Conservation (phyloP, 2,888 invertebrate genomes). For the Autographa pulchrina region DNA sequence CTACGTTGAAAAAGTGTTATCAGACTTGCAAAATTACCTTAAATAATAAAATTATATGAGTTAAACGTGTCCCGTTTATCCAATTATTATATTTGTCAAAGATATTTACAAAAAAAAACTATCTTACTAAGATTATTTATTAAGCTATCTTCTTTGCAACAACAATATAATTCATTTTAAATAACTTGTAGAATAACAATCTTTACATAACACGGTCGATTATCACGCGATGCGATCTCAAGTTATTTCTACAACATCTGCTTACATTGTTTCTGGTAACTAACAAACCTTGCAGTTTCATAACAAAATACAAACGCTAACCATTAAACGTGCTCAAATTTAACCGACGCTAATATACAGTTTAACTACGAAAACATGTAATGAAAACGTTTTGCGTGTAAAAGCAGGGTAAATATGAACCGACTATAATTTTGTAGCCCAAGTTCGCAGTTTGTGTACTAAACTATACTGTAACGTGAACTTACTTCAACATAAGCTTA, state of each 20-base stretch:
- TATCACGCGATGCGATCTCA: not conserved
- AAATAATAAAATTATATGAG: not conserved
- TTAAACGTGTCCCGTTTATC: too few relatives aligned
- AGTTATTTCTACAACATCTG: not conserved
- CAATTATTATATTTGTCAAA: too few relatives aligned
- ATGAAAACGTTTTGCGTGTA: constrained; percentile 3
- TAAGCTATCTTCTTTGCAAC: too few relatives aligned
- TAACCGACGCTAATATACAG: constrained; percentile 4
- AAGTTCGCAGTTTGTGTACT: not conserved
- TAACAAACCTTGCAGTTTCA: not conserved
- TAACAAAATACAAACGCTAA: not conserved
- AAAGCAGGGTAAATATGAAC: not conserved
- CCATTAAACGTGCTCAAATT: not conserved
- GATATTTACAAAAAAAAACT: too few relatives aligned
- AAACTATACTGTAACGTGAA: not conserved
- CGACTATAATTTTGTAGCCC: not conserved
- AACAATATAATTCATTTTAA: not conserved
- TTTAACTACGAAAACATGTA: not conserved
- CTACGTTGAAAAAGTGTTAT: not conserved
- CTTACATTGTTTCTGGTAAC: not conserved
- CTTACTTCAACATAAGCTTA: not conserved
- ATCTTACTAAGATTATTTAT: too few relatives aligned
- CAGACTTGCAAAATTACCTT: not conserved
- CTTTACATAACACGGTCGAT: not conserved
- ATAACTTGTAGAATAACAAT: not conserved